phyloP scores from a whole-genome alignment of 1,140 invertebrate species.

The Drosophila simulans region DNA sequence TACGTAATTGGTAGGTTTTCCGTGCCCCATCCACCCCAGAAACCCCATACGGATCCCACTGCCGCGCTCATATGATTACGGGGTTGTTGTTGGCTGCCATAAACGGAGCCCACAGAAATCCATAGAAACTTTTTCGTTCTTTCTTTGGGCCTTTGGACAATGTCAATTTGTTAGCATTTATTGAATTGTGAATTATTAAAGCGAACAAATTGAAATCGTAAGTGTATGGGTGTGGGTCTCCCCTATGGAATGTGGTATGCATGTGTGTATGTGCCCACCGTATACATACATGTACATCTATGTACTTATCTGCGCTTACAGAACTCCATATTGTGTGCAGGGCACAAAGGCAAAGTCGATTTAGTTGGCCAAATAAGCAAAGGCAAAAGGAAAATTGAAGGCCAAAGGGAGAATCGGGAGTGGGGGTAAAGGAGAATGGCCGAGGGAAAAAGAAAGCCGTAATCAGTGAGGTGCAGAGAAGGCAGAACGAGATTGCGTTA shows the following conservation, averaged over 20 bases:
- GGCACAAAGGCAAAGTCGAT: constrained; percentile 71
- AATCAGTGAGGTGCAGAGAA: constrained; percentile 3
- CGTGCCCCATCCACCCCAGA: constrained; percentile 2
- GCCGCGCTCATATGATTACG: constrained; percentile 61
- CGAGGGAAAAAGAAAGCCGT: constrained; percentile 21
- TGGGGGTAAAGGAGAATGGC: neutral
- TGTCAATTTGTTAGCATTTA: constrained; percentile 84
- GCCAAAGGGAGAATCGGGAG: constrained; percentile 17
- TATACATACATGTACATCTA: constrained; percentile 12
- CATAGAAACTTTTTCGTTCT: constrained; percentile 50
- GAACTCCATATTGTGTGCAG: constrained; percentile 60
- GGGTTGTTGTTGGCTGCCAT: constrained; percentile 57
- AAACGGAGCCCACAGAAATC: constrained; percentile 47
- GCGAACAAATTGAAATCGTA: constrained; percentile 78
- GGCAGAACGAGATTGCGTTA: constrained; percentile 29
- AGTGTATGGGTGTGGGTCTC: constrained; percentile 25
- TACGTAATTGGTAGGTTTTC: constrained; percentile 74
- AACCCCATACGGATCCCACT: neutral
- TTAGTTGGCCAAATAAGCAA: constrained; percentile 67
- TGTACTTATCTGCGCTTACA: constrained; percentile 52
- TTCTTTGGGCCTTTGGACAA: constrained; percentile 68
- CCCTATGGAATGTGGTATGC: constrained; percentile 12
- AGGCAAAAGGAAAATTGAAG: constrained; percentile 47
- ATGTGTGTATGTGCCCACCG: neutral
- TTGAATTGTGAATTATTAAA: constrained; percentile 84